phyloP scores from a whole-genome alignment of 2,113 vertebrate species.

The Struthidea cinerea region DNA sequence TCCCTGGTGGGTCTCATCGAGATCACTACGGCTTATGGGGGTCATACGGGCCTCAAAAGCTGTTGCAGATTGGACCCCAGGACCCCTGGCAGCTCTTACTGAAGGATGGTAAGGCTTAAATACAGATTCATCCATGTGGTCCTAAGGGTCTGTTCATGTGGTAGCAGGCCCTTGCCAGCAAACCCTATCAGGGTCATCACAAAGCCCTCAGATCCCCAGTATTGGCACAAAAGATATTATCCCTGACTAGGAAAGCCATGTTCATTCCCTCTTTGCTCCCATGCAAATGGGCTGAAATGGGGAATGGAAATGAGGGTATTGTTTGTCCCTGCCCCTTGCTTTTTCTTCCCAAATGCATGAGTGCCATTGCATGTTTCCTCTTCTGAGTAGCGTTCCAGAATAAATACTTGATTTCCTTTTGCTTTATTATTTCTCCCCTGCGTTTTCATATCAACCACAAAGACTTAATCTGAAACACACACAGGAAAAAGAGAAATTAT shows the following conservation, averaged over 20 bases:
- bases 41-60: background rate
- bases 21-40: fast-evolving
- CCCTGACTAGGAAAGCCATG: background rate
- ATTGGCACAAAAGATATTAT: background rate
- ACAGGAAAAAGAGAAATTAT: constrained; percentile 37
- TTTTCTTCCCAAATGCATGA: background rate
- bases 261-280: background rate
- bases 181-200: background rate
- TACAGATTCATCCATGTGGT: background rate
- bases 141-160: background rate
- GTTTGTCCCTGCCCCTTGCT: background rate
- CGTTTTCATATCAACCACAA: constrained; percentile 37
- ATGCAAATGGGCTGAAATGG: background rate
- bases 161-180: background rate
- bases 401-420: constrained; percentile 21
- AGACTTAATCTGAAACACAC: constrained; percentile 58
- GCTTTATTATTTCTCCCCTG: constrained; percentile 40
- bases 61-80: background rate
- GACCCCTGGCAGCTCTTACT: background rate
- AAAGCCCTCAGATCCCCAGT: background rate
- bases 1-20: fast-evolving
- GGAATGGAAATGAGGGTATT: background rate
- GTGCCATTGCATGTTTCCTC: background rate
- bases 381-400: background rate
- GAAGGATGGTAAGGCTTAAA: background rate